Conservation (phyloP, 1,140 invertebrate species). For the Eciton burchellii region DNA sequence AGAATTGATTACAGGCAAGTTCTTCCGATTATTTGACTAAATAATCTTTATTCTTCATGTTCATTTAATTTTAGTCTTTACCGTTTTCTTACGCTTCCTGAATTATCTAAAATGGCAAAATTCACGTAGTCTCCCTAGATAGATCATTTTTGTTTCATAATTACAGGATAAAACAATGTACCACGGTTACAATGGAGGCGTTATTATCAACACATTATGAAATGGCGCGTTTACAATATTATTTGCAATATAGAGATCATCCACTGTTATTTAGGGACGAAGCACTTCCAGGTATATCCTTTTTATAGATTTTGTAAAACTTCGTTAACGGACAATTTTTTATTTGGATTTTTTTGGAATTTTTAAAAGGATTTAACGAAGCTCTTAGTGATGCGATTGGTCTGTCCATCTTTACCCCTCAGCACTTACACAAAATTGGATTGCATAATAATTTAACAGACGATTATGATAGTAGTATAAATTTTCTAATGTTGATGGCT, state of each 20-base stretch:
- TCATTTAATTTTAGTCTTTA: constrained; percentile 10
- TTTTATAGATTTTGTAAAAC: not conserved
- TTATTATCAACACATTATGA: constrained; percentile 94
- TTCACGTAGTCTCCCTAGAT: not conserved
- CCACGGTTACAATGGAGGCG: constrained; percentile 92
- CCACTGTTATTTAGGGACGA: constrained; percentile 91
- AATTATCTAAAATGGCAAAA: not conserved
- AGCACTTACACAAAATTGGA: constrained; percentile 91
- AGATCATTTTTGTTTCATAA: not conserved
- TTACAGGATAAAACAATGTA: constrained; percentile 95
- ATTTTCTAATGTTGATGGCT: constrained; percentile 93
- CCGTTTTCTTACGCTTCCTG: not conserved
- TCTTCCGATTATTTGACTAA: constrained; percentile 17
- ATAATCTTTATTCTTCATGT: not conserved
- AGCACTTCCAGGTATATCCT: constrained; percentile 89
- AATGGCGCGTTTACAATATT: constrained; percentile 94
- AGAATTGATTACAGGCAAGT: constrained; percentile 91
- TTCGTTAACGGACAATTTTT: constrained; percentile 42
- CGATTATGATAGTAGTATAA: constrained; percentile 90
- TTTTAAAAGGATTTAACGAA: constrained; percentile 96
- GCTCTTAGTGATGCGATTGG: constrained; percentile 95
- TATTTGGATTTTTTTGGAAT: too few species aligned
- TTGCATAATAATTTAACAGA: constrained; percentile 90
- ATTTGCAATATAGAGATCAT: constrained; percentile 92
- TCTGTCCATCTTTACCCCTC: constrained; percentile 90